Base-by-base conservation (phyloP, 2,888 invertebrate genomes). In the Balanococcus diminutus region DNA sequence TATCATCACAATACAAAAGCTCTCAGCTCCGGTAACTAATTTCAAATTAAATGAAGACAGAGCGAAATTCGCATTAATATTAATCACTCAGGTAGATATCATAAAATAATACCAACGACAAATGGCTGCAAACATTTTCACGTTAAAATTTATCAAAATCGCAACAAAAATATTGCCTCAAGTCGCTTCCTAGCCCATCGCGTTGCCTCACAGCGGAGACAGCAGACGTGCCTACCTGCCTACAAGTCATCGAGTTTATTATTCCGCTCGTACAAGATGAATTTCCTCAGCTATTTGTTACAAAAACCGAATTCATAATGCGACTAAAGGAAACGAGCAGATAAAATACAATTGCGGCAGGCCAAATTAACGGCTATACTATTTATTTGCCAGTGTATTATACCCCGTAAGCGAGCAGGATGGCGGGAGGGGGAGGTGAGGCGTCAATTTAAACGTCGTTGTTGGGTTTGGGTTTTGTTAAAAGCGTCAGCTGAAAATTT, bases 281-380 rank as follows among this genome's bases (percentile, higher is more conserved):
- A 67, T 67, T 67, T 67, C 67, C 67, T 67, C 28, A 67, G 67
- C 28, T 67, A 67, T 67, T 67, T 67, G 67, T 67, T 31, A 67
- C 67, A 16, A 28, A 25, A 28, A 67, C 67, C 67, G 28, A 67
- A 67, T 67, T 67, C 67, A 67, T 67, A 67, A 28, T 16, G 28
- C 28, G 28, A 2, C 36, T 5, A 67, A 67, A 67, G 67, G 16
- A 67, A 67, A 67, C 67, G 16, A 67, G 16, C 3, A 28, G 67
- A 67, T 67, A 67, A 67, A 67, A 67, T 28, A 67, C 67, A 67
- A 67, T 67, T 67, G 67, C 28, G 2, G 61, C 16, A 8, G 19
- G 2, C n/a, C n/a, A 19, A 67, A 31, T 67, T 14, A n/a, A 16
- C 16, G 28, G 11, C 4, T 67, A 67, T 67, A n/a, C n/a, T n/a